Percentiles rank a stretch among this genome's conserved stretches.
Conservation (phyloP, 2,888 invertebrate species). For the Lucinisca nassula region DNA sequence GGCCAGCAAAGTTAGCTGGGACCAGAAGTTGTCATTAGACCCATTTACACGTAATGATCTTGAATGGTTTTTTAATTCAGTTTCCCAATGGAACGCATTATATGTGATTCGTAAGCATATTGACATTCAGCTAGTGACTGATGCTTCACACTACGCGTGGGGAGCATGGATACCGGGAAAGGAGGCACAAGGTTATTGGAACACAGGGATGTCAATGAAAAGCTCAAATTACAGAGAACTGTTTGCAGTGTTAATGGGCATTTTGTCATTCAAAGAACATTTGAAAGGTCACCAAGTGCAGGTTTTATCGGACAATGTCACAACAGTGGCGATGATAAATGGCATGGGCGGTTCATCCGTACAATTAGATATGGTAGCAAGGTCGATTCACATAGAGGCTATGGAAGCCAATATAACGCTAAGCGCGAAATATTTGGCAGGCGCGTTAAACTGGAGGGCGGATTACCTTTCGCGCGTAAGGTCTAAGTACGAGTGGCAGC, state of each 20-base stretch:
- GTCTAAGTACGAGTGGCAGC: neutral
- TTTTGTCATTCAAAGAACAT: neutral
- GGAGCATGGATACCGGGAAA: neutral
- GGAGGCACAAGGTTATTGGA: constrained; percentile 6
- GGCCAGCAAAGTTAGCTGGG: neutral
- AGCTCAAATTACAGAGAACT: constrained; percentile 23
- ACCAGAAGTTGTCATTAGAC: neutral
- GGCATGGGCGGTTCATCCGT: neutral
- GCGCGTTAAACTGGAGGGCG: neutral
- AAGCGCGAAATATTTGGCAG: neutral
- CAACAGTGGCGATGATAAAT: neutral
- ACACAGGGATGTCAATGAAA: neutral
- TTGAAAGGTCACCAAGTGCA: neutral
- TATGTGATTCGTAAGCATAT: neutral
- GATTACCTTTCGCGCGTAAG: neutral
- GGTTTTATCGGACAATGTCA: constrained; percentile 3
- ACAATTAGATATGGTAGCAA: neutral
- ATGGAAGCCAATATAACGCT: neutral
- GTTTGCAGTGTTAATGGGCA: constrained; percentile 19
- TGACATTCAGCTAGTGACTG: neutral
- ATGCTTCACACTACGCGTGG: neutral
- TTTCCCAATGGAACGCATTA: neutral
- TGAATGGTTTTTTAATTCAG: neutral
- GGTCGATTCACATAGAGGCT: neutral
- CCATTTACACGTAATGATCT: neutral